Percentiles rank a stretch among this genome's conserved stretches.
Conservation (phyloP, 35 echinoderm and acorn worm genomes). For the Amphiura filiformis region DNA sequence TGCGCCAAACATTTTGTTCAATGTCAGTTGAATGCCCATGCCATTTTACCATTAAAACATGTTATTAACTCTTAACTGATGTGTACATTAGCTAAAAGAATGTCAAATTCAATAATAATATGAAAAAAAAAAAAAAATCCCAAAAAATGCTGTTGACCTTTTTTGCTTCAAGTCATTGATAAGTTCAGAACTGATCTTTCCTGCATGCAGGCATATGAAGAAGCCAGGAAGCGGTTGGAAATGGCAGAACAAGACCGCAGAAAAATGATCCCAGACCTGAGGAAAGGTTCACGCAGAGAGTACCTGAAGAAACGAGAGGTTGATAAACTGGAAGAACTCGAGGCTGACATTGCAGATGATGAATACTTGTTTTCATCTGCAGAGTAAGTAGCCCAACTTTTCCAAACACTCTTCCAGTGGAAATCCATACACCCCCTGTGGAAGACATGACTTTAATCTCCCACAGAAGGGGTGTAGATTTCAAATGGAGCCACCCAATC, state of each 20-base stretch:
- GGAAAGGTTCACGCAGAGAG: constrained; percentile 67
- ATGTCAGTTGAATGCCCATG: too few relatives aligned
- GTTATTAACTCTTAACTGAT: background rate
- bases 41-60: too few relatives aligned
- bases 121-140: background rate
- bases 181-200: too few relatives aligned
- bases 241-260: constrained; percentile 66
- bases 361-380: constrained; percentile 75
- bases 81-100: too few relatives aligned
- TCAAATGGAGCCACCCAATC: too few relatives aligned
- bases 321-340: constrained; percentile 84
- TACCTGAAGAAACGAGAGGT: constrained; percentile 83
- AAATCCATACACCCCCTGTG: too few relatives aligned
- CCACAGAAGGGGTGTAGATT: too few relatives aligned
- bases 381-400: constrained; percentile 84
- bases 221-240: constrained; percentile 87
- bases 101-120: too few relatives aligned
- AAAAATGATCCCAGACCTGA: constrained; percentile 73
- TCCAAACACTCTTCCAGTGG: too few relatives aligned
- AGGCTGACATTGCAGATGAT: constrained; percentile 80
- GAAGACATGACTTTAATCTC: too few relatives aligned
- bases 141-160: background rate
- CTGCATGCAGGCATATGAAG: constrained; percentile 60
- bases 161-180: background rate
- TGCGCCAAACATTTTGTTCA: too few relatives aligned